Percentiles rank a stretch among this genome's conserved stretches.
Conservation (phyloP, 2,797 vertebrate species). For the Echiichthys vipera region DNA sequence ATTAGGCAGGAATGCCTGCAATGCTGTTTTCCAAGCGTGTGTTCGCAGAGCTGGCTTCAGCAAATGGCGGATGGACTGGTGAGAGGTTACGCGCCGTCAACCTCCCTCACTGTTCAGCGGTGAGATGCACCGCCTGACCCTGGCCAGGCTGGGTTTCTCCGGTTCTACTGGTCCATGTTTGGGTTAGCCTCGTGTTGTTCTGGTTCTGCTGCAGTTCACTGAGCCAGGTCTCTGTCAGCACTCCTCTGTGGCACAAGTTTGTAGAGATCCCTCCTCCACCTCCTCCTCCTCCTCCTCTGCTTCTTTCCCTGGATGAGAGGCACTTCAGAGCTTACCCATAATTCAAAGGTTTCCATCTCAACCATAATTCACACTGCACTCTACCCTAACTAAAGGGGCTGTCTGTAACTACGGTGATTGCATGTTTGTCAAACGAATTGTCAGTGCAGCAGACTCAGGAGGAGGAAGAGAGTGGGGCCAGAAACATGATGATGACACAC, state of each 20-base stretch:
- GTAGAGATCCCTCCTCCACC: constrained; percentile 67
- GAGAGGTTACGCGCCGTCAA: constrained; percentile 64
- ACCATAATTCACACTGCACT: constrained; percentile 84
- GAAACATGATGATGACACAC: constrained; percentile 73
- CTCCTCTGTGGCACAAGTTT: constrained; percentile 71
- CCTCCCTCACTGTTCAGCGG: constrained; percentile 63
- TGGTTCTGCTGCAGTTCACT: constrained; percentile 70
- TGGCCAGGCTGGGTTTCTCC: constrained; percentile 61
- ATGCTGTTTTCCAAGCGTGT: constrained; percentile 78
- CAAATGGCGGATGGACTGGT: constrained; percentile 50
- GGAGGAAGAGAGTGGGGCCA: constrained; percentile 58
- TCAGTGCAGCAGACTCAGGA: constrained; percentile 71
- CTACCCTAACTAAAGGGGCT: constrained; percentile 81
- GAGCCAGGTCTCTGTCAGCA: constrained; percentile 74
- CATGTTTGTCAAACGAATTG: constrained; percentile 84
- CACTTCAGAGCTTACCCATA: constrained; percentile 80
- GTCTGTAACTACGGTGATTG: constrained; percentile 83
- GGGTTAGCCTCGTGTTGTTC: constrained; percentile 80
- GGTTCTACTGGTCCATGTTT: constrained; percentile 68
- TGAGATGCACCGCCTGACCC: constrained; percentile 68
- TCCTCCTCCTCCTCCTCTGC: constrained; percentile 47
- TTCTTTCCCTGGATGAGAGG: constrained; percentile 76
- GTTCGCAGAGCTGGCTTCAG: constrained; percentile 62
- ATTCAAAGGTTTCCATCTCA: constrained; percentile 84
- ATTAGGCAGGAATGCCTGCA: constrained; percentile 86